Evolutionary conservation across 2,888 invertebrate species (phyloP).

Genomic region (Hoplodrina blanda): DNA sequence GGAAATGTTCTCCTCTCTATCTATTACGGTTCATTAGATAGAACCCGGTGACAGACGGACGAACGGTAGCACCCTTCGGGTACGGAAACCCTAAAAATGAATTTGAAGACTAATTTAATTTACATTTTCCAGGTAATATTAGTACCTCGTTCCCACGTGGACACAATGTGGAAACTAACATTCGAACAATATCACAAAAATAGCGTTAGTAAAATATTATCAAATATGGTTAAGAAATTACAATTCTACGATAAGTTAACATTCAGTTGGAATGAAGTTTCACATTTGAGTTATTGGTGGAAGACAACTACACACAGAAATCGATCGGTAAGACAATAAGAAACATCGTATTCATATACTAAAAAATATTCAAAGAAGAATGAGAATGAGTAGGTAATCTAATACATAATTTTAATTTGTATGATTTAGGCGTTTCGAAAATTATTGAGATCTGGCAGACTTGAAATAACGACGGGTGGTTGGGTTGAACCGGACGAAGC

Average conservation of each 20-base stretch:
- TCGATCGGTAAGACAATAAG: constrained; percentile 74
- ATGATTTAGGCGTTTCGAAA: constrained; percentile 91
- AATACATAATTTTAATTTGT: constrained; percentile 25
- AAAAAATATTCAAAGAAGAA: neutral
- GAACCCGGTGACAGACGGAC: too few relatives aligned
- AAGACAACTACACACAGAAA: constrained; percentile 75
- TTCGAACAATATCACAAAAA: constrained; percentile 80
- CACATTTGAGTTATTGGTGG: constrained; percentile 86
- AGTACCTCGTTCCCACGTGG: constrained; percentile 80
- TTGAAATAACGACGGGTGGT: constrained; percentile 97
- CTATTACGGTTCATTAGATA: too few relatives aligned
- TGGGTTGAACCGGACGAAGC: constrained; percentile 99
- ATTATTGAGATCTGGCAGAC: constrained; percentile 94
- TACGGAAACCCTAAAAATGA: too few relatives aligned
- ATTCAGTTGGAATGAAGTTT: constrained; percentile 86
- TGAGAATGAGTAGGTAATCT: too few relatives aligned
- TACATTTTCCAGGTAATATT: constrained; percentile 78
- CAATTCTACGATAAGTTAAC: constrained; percentile 82
- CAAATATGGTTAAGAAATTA: constrained; percentile 84
- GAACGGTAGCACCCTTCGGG: too few relatives aligned
- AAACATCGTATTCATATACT: too few relatives aligned
- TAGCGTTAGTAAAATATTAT: constrained; percentile 77
- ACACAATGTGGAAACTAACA: constrained; percentile 80
- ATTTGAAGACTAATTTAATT: neutral
- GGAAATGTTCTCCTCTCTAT: too few relatives aligned